Base-by-base conservation (phyloP, 2,888 invertebrate genomes). In the Noctua comes region DNA sequence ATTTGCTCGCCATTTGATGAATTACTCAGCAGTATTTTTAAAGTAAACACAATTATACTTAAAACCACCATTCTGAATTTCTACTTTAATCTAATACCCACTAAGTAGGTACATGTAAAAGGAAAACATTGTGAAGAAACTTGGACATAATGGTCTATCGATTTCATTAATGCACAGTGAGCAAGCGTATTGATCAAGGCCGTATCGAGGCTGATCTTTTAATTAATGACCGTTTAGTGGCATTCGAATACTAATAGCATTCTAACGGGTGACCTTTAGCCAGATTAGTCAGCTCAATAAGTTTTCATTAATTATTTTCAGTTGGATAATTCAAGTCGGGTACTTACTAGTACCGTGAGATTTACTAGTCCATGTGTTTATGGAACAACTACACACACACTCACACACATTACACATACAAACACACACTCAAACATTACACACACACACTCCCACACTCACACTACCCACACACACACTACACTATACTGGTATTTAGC, bases 141-240 rank as follows among this genome's bases (percentile, higher is more conserved):
- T 48, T 59, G 8, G 31, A 31, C 5, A n/a, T 57, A 46, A 57
- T 48, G 16, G n/a, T n/a, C 16, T 65, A 54, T 43, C 16, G 46
- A 54, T 77, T 77, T 46, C 31, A 54, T 65, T 2, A 65, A 76
- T 76, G 54, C 51, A 11, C 31, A 71, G 31, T 74, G 43, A 74
- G 11, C 31, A 31, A 43, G 51, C 24, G 24, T 24, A 76, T 75
- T 48, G 27, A 62, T 51, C 8, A 64, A 31, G 8, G 24, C 13
- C 40, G n/a, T 65, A 40, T 64, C 27, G 18, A 31, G 31, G 1
- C 0, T 31, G 27, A 18, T 64, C 48, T 64, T 76, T n/a, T 16
- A 54, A 51, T 46, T 24, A 54, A 77, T 54, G 16, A 7, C 31
- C 18, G 24, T 11, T 1, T 27, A 62, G 40, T 62, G 24, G 18